These are phyloP conservation scores for Electrophaes corylata DNA, from an alignment of 2,888 invertebrate species.

Conservation along the genomic window DNA sequence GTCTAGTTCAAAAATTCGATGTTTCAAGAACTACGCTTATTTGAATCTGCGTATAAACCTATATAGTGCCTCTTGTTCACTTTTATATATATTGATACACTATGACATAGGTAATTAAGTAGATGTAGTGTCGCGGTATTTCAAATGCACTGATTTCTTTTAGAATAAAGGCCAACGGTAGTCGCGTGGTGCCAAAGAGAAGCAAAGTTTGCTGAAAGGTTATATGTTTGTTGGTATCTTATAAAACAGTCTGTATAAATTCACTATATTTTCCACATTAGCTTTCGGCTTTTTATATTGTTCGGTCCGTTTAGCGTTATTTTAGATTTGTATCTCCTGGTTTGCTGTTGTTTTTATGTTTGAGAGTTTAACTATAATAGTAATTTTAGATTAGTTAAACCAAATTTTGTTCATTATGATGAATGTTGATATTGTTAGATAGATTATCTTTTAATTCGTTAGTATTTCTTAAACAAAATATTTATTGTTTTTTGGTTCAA, in stretches of 20 bases:
- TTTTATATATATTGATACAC: slow-evolving; percentile 84
- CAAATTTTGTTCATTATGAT: background rate
- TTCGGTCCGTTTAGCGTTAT: background rate
- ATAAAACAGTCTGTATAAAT: slow-evolving; percentile 8
- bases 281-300: background rate
- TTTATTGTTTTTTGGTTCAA: no score
- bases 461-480: no score
- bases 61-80: slow-evolving; percentile 85
- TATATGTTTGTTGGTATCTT: slow-evolving; percentile 25
- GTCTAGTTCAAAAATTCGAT: slow-evolving; percentile 61
- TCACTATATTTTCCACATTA: slow-evolving; percentile 10
- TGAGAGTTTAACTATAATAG: no score
- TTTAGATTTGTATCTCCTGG: background rate
- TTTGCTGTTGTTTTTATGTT: background rate
- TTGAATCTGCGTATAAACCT: slow-evolving; percentile 82
- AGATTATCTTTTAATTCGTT: no score
- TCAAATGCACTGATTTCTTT: slow-evolving; percentile 65
- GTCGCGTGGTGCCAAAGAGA: slow-evolving; percentile 76
- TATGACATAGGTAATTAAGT: slow-evolving; percentile 66
- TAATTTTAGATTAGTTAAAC: background rate
- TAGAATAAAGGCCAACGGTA: slow-evolving; percentile 60
- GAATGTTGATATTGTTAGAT: background rate
- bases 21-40: slow-evolving; percentile 81
- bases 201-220: slow-evolving; percentile 40
- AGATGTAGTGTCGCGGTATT: slow-evolving; percentile 53